Conservation (phyloP, 1,140 invertebrate species). For the Cydia splendana region DNA sequence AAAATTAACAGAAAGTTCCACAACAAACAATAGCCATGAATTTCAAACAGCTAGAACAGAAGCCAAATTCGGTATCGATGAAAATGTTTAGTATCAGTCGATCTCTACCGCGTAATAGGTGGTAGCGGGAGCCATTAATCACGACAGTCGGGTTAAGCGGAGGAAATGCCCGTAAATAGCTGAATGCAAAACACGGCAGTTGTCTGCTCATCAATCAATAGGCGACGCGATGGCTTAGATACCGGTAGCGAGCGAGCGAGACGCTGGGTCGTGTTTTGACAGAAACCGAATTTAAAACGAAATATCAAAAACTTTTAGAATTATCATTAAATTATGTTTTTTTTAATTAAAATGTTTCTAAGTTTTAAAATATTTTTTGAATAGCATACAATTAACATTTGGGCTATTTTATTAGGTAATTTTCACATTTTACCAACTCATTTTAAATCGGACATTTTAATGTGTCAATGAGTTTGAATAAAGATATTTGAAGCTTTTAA, state of each 20-base stretch:
- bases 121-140: conserved; percentile 69
- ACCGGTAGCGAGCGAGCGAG: background rate
- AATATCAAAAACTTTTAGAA: too few relatives aligned
- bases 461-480: too few relatives aligned
- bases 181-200: conserved; percentile 75
- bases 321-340: background rate
- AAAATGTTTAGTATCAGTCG: background rate
- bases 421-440: too few relatives aligned
- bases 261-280: background rate
- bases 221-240: conserved; percentile 40
- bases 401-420: too few relatives aligned
- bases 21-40: background rate
- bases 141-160: conserved; percentile 72
- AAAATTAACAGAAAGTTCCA: too few relatives aligned
- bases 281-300: background rate
- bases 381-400: too few relatives aligned
- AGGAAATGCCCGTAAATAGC: conserved; percentile 78
- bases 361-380: background rate
- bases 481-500: too few relatives aligned
- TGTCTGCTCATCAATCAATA: conserved; percentile 76
- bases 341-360: background rate
- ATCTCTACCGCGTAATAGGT: conserved; percentile 56
- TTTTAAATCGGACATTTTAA: too few relatives aligned
- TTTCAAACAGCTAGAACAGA: background rate
- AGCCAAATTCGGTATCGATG: conserved; percentile 16